Conservation (phyloP, 2,888 invertebrate genomes). For the Polydrusus pterygomalis region DNA sequence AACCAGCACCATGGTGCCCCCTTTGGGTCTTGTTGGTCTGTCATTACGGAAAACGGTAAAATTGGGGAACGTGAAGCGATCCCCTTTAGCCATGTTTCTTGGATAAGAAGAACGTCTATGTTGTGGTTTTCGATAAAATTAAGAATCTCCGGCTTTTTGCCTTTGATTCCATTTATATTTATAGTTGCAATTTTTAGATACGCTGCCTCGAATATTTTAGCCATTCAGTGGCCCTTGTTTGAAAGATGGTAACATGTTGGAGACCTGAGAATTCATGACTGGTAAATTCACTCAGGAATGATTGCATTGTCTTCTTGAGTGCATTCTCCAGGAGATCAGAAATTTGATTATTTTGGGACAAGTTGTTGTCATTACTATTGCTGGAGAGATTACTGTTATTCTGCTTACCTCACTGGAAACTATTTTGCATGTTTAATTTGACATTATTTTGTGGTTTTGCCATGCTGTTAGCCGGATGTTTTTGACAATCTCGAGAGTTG, state of each 20-base stretch:
- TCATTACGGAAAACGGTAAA: neutral
- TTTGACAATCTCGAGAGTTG: neutral
- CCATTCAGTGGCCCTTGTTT: too few relatives aligned
- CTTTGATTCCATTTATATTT: neutral
- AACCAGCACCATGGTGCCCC: neutral
- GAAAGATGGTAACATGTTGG: neutral
- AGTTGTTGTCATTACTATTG: too few relatives aligned
- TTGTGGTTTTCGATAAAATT: neutral
- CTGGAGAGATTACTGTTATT: too few relatives aligned
- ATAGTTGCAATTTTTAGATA: neutral
- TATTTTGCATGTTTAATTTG: too few relatives aligned
- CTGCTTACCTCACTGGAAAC: neutral
- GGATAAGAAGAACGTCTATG: neutral
- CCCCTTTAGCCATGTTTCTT: neutral
- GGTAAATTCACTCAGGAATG: too few relatives aligned
- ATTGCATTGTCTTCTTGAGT: neutral
- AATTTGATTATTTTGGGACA: too few relatives aligned
- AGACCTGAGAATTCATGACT: neutral
- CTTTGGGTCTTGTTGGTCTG: neutral
- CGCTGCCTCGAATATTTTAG: too few relatives aligned
- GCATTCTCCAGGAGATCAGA: neutral
- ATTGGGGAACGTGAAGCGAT: neutral
- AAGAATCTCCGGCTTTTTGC: neutral
- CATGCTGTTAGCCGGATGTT: neutral
- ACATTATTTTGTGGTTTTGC: too few relatives aligned